Evolutionary conservation across 2,113 vertebrate species (phyloP).

Genomic region (Echinops telfairi): DNA sequence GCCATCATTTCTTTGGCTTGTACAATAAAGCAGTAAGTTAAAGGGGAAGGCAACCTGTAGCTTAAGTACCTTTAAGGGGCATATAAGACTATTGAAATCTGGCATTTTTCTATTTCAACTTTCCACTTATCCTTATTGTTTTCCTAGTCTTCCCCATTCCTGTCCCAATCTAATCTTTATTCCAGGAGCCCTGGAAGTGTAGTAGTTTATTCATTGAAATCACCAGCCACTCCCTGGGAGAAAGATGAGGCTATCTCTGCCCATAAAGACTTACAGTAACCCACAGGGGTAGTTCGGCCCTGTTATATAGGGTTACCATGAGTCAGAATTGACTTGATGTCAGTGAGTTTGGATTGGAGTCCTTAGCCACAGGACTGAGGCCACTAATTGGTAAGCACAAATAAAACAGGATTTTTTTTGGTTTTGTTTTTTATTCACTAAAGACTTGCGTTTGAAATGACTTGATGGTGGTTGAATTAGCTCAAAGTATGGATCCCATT

Average conservation of each 20-base stretch:
- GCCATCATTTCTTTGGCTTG: background rate
- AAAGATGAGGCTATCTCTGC: too few species aligned
- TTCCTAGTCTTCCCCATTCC: slow-evolving; percentile 4
- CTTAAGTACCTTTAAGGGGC: background rate
- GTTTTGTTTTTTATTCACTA: background rate
- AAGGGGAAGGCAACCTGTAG: background rate
- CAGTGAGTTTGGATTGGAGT: background rate
- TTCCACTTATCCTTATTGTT: background rate
- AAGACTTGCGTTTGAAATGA: slow-evolving; percentile 14
- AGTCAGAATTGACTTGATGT: too few species aligned
- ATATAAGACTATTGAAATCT: background rate
- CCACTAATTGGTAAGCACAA: background rate
- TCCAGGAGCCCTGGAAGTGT: too few species aligned
- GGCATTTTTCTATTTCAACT: background rate
- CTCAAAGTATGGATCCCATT: background rate
- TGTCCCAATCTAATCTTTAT: background rate
- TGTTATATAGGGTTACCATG: too few species aligned
- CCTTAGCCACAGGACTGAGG: background rate
- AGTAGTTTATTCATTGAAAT: too few species aligned
- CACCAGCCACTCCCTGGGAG: too few species aligned
- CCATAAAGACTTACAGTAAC: too few species aligned
- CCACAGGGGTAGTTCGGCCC: too few species aligned
- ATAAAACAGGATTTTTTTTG: slow-evolving; percentile 17
- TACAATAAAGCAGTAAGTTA: background rate
- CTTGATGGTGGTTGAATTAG: background rate